Base-by-base conservation (phyloP, 2,888 invertebrate genomes). In the Leptinotarsa juncta region DNA sequence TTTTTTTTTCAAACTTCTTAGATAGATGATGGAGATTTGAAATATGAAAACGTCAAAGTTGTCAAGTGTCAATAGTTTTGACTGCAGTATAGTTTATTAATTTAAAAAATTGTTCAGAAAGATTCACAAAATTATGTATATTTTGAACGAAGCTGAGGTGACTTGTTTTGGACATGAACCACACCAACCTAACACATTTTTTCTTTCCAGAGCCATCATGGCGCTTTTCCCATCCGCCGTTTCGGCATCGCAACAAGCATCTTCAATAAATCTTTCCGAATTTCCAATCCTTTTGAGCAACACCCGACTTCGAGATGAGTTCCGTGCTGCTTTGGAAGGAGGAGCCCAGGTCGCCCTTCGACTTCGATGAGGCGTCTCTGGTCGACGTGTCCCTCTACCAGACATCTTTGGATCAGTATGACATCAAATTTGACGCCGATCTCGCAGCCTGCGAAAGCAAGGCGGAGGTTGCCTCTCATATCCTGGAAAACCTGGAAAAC, bases 191-290 rank as follows among this genome's bases (percentile, higher is more conserved):
- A 62, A 32, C 42, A 16, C 14, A n/a, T 16, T 0, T 10, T 32
- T 26, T 72, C 42, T 77, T 84, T 84, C 78, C 91, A 95, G 95
- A 90, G 95, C 95, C 95, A 93, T 84, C 87, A 95, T 95, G 95
- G 95, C 95, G 92, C 90, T 91, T 90, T 89, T 89, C 89, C 88
- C 90, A 90, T 91, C 90, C 90, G 90, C 88, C 89, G 90, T 90
- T 89, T 90, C 90, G 90, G 90, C 89, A 88, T 89, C 91, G 91
- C 92, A 90, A 90, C 79, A 82, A 83, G 75, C 73, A 77, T 71
- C 78, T 78, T 78, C 81, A 84, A 82, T 84, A 81, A 84, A 83
- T 82, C 84, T 85, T 86, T 84, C 85, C 84, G 78, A 65, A 73
- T 79, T 12, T 49, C 23, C 62, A 65, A 74, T 76, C 60, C 70